Conservation (phyloP, 1,140 invertebrate species). For the Anastrepha ludens region DNA sequence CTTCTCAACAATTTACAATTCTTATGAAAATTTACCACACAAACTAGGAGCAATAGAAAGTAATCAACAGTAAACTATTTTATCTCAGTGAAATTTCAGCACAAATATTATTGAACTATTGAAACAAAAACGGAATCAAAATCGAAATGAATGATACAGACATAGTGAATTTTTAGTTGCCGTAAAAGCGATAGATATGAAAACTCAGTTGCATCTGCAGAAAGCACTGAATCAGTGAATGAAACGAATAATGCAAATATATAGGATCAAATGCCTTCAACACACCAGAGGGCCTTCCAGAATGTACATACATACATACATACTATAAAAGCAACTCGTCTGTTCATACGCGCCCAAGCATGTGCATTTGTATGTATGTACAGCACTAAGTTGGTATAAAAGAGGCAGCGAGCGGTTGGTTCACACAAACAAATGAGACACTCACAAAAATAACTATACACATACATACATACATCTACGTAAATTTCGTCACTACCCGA, state of each 20-base stretch:
- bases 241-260: neutral
- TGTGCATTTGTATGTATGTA: neutral
- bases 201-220: neutral
- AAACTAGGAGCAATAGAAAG: constrained; percentile 14
- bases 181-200: neutral
- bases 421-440: too few species aligned
- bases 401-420: too few species aligned
- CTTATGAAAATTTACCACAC: constrained; percentile 53
- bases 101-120: too few species aligned
- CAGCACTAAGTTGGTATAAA: too few species aligned
- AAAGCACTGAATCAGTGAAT: neutral
- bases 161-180: constrained; percentile 3
- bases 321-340: neutral
- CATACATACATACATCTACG: too few species aligned
- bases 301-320: neutral
- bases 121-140: neutral
- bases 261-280: neutral
- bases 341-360: neutral
- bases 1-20: constrained; percentile 47
- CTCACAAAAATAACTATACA: too few species aligned
- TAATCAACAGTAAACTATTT: neutral
- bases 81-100: too few species aligned
- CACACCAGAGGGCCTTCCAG: constrained; percentile 11
- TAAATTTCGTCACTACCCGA: neutral
- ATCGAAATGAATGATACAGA: neutral